These are phyloP conservation scores for Sminthopsis crassicaudata DNA, from an alignment of 2,113 vertebrate species.

Conservation along the genomic window DNA sequence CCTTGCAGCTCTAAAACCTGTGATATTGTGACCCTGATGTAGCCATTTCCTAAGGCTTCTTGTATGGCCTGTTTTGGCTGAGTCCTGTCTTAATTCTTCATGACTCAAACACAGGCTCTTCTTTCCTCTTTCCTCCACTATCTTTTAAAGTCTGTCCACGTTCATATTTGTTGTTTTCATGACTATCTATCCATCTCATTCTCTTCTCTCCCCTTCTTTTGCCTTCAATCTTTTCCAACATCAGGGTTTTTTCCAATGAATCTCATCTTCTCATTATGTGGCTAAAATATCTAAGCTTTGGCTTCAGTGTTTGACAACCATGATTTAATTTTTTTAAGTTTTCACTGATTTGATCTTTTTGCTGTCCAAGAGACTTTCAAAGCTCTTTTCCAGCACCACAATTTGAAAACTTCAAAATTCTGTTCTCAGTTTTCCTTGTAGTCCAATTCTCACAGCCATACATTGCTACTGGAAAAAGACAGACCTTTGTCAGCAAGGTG, in stretches of 20 bases:
- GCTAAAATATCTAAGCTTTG: not conserved
- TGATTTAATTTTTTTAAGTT: not conserved
- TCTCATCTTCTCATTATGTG: not conserved
- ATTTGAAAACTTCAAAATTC: not conserved
- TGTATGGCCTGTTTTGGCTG: not conserved
- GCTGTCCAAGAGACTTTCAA: not conserved
- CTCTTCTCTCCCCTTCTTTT: not conserved
- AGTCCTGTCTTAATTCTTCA: not conserved
- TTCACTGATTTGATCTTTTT: not conserved
- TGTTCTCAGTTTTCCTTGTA: not conserved
- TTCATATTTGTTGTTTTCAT: not conserved
- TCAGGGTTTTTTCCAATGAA: not conserved
- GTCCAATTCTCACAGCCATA: not conserved
- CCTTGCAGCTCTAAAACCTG: not conserved
- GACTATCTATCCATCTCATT: not conserved
- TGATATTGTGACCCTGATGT: not conserved
- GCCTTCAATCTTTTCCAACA: not conserved
- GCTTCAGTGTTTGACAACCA: not conserved
- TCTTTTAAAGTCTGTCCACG: not conserved
- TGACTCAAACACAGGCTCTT: not conserved
- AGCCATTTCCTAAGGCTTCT: not conserved
- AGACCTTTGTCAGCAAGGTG: not conserved
- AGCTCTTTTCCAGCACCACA: not conserved
- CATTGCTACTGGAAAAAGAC: not conserved
- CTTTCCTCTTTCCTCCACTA: not conserved